These are phyloP conservation scores for Alfaro cultratus DNA, from an alignment of 2,797 vertebrate genomes.

Conservation along the genomic window DNA sequence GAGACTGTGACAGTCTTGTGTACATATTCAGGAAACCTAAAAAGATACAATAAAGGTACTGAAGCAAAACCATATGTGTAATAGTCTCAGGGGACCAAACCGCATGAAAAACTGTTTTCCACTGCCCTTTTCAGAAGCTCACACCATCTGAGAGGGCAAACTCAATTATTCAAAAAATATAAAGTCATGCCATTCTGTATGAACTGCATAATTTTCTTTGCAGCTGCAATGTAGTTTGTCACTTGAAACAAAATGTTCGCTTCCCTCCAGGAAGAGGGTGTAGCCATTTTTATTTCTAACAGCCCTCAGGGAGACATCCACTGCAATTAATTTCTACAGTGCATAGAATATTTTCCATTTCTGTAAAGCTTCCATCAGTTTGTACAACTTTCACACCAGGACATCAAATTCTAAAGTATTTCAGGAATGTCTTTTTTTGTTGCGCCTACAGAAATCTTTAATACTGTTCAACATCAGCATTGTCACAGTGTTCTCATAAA, in stretches of 20 bases:
- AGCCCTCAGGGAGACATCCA: not conserved
- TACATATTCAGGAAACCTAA: not conserved
- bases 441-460: not conserved
- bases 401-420: not conserved
- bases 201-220: not conserved
- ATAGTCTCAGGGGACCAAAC: not conserved
- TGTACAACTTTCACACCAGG: not conserved
- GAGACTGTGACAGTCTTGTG: not conserved
- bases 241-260: not conserved
- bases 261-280: not conserved
- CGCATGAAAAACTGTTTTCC: not conserved
- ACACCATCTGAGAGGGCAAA: not conserved
- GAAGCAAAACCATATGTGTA: not conserved
- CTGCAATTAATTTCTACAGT: constrained; percentile 5
- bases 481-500: not conserved
- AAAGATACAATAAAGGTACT: not conserved
- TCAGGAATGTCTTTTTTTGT: not conserved
- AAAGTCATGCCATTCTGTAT: not conserved
- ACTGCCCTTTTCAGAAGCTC: not conserved
- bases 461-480: not conserved
- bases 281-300: constrained; percentile 13
- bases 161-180: not conserved
- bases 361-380: not conserved
- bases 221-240: not conserved
- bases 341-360: not conserved